Evolutionary conservation across 2,888 invertebrate species (phyloP).

Genomic region (Drosophila ezoana): DNA sequence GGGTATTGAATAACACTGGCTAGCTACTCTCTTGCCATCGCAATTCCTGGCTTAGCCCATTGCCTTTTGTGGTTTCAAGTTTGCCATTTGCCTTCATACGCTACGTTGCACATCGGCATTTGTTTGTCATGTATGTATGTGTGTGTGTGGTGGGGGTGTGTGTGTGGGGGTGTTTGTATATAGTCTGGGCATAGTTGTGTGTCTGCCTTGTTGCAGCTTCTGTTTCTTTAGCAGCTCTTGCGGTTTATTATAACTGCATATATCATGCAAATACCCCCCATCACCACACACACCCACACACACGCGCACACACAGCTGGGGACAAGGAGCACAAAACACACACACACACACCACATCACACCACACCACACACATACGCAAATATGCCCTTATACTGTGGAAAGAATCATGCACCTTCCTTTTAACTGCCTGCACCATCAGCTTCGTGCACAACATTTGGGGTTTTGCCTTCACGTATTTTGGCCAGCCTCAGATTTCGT

Average conservation of each 20-base stretch:
- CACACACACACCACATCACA: neutral
- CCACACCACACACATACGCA: neutral
- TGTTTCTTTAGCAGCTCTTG: conserved; percentile 69
- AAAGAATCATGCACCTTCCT: conserved; percentile 5
- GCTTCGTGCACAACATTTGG: conserved; percentile 52
- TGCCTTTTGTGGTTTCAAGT: conserved; percentile 66
- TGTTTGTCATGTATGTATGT: conserved; percentile 48
- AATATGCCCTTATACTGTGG: conserved; percentile 9
- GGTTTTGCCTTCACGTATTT: conserved; percentile 39
- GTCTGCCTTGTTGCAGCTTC: conserved; percentile 34
- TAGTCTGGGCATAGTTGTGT: conserved; percentile 22
- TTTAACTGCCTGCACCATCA: conserved; percentile 37
- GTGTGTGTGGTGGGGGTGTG: conserved; percentile 12
- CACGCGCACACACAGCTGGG: neutral
- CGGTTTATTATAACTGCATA: conserved; percentile 79
- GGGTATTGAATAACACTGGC: conserved; percentile 17
- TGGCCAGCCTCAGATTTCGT: conserved; percentile 26
- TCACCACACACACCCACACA: conserved; percentile 16
- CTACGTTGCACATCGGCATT: conserved; percentile 72
- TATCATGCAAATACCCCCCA: conserved; percentile 68
- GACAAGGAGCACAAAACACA: conserved; percentile 15
- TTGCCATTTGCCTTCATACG: conserved; percentile 69
- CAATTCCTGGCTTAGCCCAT: conserved; percentile 16
- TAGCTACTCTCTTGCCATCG: conserved; percentile 19
- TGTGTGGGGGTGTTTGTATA: conserved; percentile 8